Conservation (phyloP, 2,797 vertebrate species). For the Sebastes vulpes region DNA sequence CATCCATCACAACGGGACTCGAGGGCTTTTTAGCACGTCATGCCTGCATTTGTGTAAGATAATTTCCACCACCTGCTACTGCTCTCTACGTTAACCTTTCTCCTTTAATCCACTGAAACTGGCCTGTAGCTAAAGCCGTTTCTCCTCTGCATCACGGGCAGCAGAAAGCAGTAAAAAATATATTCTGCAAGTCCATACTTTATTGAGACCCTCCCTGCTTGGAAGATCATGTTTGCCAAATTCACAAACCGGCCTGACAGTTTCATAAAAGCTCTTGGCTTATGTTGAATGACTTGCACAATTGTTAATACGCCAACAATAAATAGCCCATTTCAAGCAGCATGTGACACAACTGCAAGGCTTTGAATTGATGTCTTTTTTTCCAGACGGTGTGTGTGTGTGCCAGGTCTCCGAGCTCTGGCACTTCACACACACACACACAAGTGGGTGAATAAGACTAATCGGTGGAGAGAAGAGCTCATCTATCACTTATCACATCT, state of each 20-base stretch:
- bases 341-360: not conserved
- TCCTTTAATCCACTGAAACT: not conserved
- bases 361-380: not conserved
- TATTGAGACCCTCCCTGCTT: not conserved
- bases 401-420: not conserved
- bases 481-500: not conserved
- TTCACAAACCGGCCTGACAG: not conserved
- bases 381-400: not conserved
- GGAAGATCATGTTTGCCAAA: not conserved
- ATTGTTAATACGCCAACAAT: not conserved
- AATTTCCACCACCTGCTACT: not conserved
- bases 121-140: not conserved
- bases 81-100: not conserved
- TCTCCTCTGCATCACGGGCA: not conserved
- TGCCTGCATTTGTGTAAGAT: not conserved
- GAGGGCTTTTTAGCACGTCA: not conserved
- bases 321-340: not conserved
- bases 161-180: not conserved
- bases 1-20: not conserved
- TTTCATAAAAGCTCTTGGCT: constrained; percentile 4
- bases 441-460: no score
- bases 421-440: not conserved
- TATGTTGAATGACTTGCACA: not conserved
- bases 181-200: not conserved
- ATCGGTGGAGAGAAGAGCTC: no score